Conservation (phyloP, 2,797 vertebrate genomes). For the Falco naumanni region DNA sequence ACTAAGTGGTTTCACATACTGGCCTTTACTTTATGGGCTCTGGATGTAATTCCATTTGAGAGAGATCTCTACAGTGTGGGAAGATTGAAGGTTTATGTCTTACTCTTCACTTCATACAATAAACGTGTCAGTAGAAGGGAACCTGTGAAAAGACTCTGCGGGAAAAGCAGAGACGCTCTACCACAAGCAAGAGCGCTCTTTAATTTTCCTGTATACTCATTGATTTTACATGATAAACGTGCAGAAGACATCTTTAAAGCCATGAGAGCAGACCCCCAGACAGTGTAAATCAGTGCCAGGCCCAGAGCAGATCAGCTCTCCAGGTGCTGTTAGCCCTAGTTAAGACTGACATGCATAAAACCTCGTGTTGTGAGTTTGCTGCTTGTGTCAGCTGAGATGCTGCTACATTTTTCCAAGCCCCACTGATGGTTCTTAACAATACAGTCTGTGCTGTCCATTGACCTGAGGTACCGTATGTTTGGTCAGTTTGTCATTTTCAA, state of each 20-base stretch:
- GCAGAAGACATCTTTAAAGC: not conserved
- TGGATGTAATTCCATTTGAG: slow-evolving; percentile 26
- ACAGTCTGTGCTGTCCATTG: not conserved
- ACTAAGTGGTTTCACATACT: not conserved
- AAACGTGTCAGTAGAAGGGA: not conserved
- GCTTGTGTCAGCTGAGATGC: not conserved
- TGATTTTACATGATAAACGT: not conserved
- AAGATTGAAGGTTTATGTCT: not conserved
- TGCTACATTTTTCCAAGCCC: not conserved
- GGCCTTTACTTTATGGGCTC: slow-evolving; percentile 1
- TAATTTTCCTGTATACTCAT: not conserved
- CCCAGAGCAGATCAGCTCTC: not conserved
- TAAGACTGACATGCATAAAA: not conserved
- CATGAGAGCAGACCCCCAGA: not conserved
- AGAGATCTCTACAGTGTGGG: not conserved
- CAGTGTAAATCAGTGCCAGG: not conserved
- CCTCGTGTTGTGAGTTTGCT: not conserved
- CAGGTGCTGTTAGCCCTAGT: not conserved
- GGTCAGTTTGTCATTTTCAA: not conserved
- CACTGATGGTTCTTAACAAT: not conserved
- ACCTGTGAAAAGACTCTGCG: not conserved
- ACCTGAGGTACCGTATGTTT: not conserved
- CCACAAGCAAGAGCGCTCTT: not conserved
- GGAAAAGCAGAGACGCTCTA: not conserved
- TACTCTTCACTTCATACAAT: not conserved